A percentile compares a stretch with the other conserved stretches of the same genome.
Evolutionary conservation across 2,888 invertebrate genomes (phyloP).

Genomic region (Darwinula stevensoni): DNA sequence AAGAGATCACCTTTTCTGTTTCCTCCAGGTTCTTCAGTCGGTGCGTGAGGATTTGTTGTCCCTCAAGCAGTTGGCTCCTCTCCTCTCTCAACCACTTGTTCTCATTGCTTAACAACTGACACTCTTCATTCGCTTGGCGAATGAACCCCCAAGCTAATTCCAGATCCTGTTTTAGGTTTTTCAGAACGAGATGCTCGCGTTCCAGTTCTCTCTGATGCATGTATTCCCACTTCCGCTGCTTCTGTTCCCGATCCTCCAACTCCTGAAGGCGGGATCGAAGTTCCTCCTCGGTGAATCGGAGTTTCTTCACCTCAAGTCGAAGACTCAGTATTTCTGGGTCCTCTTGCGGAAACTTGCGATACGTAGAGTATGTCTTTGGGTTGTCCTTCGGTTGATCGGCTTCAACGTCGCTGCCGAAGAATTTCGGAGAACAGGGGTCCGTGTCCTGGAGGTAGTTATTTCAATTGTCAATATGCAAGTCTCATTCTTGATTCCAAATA

Average conservation of each 20-base stretch:
- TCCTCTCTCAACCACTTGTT: constrained; percentile 13
- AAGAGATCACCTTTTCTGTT: too few species aligned
- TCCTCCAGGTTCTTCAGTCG: too few species aligned
- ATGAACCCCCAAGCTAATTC: too few species aligned
- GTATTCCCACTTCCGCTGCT: constrained; percentile 11
- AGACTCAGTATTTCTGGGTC: constrained; percentile 6
- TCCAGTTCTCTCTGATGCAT: constrained; percentile 11
- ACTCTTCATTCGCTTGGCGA: too few species aligned
- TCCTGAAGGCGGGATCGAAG: constrained; percentile 6
- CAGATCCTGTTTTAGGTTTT: constrained; percentile 10
- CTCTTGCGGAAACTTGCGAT: constrained; percentile 11
- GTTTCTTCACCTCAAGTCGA: constrained; percentile 7
- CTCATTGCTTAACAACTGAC: constrained; percentile 12
- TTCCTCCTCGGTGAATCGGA: constrained; percentile 5
- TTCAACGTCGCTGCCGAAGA: background rate
- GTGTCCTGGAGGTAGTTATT: too few species aligned
- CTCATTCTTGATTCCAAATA: too few species aligned
- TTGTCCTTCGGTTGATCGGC: too few species aligned
- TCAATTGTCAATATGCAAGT: too few species aligned
- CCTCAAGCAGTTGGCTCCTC: constrained; percentile 11
- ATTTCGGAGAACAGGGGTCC: too few species aligned
- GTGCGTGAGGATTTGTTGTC: constrained; percentile 12
- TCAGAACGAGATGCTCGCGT: too few species aligned
- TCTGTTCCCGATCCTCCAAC: constrained; percentile 1
- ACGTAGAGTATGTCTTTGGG: too few species aligned